Base-by-base conservation (phyloP, 2,888 invertebrate species). In the Xiphydria camelus region DNA sequence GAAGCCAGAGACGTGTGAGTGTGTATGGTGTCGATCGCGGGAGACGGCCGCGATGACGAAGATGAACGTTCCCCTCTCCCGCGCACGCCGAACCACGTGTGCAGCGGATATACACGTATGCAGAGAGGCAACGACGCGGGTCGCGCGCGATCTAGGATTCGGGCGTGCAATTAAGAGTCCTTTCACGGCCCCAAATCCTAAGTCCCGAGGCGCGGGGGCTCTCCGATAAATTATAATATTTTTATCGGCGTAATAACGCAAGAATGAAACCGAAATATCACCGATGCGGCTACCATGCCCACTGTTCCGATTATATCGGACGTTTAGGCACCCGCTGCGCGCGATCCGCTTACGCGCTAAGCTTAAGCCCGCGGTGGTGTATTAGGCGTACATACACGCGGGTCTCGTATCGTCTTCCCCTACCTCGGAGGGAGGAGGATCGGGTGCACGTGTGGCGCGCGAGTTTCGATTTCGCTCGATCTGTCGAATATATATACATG, bases 251-350 rank as follows among this genome's bases (percentile, higher is more conserved):
- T 52, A 61, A 56, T 48, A 36, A 38, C 14, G 17, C 20, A 29
- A 41, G 47, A 52, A 52, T 21, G 45, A 23, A 33, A 12, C 14
- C 36, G 20, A 36, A 21, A 15, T 20, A 36, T 36, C 21, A 21
- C 12, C 36, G n/a, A 2, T 23, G n/a, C n/a, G 10, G 40, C 32
- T 40, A 23, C 45, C 33, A 36, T 6, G 32, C 38, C 31, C 7
- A 18, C 10, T 19, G 9, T 45, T 21, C 38, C 41, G 54, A 59
- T 64, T 57, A 53, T 53, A 58, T 59, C 59, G 51, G 55, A n/a
- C 59, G 53, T 62, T 63, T 61, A 61, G 59, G 44, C 60, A 59
- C 66, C 66, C 64, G 66, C 66, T 64, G 66, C 15, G 64, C 57
- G 50, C 15, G 33, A 44, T 44, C 46, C 61, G 45, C 51, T 59